Percentiles rank a stretch among this genome's conserved stretches.
Conservation (phyloP, 2,888 invertebrate species). For the Trichopria drosophilae region DNA sequence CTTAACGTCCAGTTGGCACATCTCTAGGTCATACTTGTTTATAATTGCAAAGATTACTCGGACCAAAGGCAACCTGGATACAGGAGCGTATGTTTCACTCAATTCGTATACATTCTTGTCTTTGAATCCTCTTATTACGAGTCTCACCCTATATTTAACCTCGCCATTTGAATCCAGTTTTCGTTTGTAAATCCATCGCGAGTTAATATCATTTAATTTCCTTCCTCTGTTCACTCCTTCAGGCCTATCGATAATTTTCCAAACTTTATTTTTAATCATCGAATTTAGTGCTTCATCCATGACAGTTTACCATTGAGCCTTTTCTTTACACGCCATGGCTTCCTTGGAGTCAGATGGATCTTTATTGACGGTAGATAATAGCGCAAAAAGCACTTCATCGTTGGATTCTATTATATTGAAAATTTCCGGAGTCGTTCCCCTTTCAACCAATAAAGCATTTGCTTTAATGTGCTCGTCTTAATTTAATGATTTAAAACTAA, state of each 20-base stretch:
- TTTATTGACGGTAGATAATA: conserved; percentile 3
- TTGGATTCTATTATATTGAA: not conserved
- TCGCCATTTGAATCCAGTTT: conserved; percentile 12
- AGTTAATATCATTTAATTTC: conserved; percentile 26
- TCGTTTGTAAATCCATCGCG: conserved; percentile 28
- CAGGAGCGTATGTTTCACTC: conserved; percentile 20
- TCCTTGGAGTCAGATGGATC: conserved; percentile 7
- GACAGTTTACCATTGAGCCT: conserved; percentile 7
- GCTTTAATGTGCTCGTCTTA: too few species aligned
- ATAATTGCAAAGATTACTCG: too few species aligned
- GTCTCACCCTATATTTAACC: conserved; percentile 20
- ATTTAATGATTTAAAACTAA: too few species aligned
- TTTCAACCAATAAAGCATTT: too few species aligned
- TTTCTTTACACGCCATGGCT: conserved; percentile 19
- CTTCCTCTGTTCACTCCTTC: conserved; percentile 3
- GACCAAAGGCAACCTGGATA: conserved; percentile 18
- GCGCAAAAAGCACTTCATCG: conserved; percentile 6
- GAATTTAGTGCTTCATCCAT: conserved; percentile 23
- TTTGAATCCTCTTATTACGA: conserved; percentile 6
- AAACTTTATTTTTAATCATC: conserved; percentile 24
- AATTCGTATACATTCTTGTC: conserved; percentile 13
- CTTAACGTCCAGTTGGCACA: too few species aligned
- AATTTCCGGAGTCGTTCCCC: not conserved
- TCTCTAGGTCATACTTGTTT: too few species aligned
- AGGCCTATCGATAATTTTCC: conserved; percentile 17